Evolutionary conservation across 2,113 vertebrate species (phyloP), one percentile per base, ranked within the genome.

Genomic region (Coregonus clupeaformis): DNA sequence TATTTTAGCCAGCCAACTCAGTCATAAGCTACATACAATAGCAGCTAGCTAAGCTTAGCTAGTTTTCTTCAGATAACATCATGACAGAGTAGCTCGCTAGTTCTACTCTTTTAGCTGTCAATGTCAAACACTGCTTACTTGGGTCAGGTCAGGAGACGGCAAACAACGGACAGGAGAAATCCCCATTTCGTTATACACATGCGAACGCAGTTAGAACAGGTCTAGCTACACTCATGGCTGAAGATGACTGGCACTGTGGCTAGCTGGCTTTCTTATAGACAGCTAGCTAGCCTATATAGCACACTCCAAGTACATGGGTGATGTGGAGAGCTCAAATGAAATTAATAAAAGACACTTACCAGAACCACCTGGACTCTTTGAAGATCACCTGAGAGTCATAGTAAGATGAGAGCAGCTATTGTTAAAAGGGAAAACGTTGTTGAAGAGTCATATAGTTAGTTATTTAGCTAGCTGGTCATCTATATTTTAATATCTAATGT

Each of bases 361-460:
- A 93, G 92, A 91, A 89, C 90, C 92, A 92, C 92, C 91, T 78
- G 91, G 89, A 89, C 79, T 83, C 85, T 72, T 81, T 86, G 86
- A 92, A 83, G 90, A 94, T 94, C 93, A 93, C 90, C 93, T 93
- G 22, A 88, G 89, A 87, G 89, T 90, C 93, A 94, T 93, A n/a
- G 62, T 88, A 83, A 76, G 76, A 36, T 47, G 49, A 55, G 63
- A 77, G 80, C 5, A 12, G 81, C 72, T 80, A 80, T 83, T 89
- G 88, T 81, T 86, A 78, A 76, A 81, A 78, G 77, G 67, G 75
- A 59, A 84, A 72, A 78, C 82, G 85, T 83, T 69, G 81, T 80
- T 77, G 78, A 74, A 73, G 65, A 64, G n/a, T 12, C n/a, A 74
- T 18, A 16, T 52, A 4, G 49, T 18, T 52, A 4, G 49, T 18